Conservation (phyloP, 2,797 vertebrate genomes). For the Propithecus perrieri region DNA sequence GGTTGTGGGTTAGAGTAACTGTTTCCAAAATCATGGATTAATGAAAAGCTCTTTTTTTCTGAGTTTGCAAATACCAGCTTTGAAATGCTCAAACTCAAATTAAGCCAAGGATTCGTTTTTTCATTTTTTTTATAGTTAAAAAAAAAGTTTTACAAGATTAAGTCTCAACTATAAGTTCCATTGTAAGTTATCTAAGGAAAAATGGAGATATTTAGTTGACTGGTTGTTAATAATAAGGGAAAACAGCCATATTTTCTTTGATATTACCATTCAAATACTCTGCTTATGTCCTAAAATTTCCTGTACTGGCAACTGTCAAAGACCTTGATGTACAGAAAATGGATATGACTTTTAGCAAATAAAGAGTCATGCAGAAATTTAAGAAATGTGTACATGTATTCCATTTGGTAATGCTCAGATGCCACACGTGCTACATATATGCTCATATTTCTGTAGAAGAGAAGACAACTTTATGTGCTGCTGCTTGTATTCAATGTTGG, state of each 20-base stretch:
- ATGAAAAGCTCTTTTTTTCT: constrained; percentile 84
- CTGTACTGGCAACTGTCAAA: constrained; percentile 59
- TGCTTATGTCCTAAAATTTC: constrained; percentile 56
- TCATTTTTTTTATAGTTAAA: constrained; percentile 44
- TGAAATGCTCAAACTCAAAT: constrained; percentile 82
- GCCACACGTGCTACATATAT: background rate
- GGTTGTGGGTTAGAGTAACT: constrained; percentile 83
- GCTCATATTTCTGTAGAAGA: constrained; percentile 59
- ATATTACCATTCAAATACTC: constrained; percentile 28
- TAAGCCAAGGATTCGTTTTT: constrained; percentile 70
- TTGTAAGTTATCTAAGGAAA: constrained; percentile 70
- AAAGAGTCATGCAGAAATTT: constrained; percentile 25
- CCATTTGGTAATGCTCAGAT: constrained; percentile 51
- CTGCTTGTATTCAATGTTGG: constrained; percentile 59
- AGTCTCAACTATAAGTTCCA: constrained; percentile 71
- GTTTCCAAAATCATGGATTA: constrained; percentile 85
- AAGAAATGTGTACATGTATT: constrained; percentile 1
- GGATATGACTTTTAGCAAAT: constrained; percentile 57
- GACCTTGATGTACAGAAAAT: constrained; percentile 59
- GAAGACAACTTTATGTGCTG: constrained; percentile 63
- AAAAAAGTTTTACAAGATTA: constrained; percentile 44
- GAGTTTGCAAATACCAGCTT: constrained; percentile 82
- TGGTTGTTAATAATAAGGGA: constrained; percentile 61
- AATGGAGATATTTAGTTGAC: constrained; percentile 55
- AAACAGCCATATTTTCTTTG: constrained; percentile 57